Percentiles rank a stretch among this genome's conserved stretches.
phyloP scores from a whole-genome alignment of 2,888 invertebrate genomes.

The Eurois occulta region DNA sequence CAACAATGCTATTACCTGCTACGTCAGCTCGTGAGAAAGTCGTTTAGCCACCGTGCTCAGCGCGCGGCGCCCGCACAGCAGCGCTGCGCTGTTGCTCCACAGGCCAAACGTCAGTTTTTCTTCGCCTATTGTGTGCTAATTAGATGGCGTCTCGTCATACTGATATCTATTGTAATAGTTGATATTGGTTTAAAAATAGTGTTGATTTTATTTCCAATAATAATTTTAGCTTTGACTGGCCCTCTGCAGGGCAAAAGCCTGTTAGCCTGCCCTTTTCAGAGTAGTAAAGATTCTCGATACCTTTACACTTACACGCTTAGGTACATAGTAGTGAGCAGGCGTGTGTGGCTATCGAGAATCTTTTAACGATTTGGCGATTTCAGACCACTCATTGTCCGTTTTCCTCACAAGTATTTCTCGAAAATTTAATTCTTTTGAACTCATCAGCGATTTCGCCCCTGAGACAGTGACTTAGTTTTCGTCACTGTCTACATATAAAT shows the following conservation, averaged over 20 bases:
- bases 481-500: neutral
- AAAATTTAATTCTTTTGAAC: neutral
- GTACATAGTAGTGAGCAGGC: neutral
- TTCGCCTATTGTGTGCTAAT: conserved; percentile 74
- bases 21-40: conserved; percentile 60
- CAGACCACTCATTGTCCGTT: neutral
- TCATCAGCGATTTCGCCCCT: neutral
- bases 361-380: neutral
- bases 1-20: conserved; percentile 43
- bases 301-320: neutral
- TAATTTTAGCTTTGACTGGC: neutral
- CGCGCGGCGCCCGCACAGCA: conserved; percentile 21
- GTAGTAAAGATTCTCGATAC: neutral
- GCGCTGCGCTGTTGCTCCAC: conserved; percentile 31
- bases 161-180: conserved; percentile 17
- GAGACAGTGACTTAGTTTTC: neutral
- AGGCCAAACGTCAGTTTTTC: conserved; percentile 62
- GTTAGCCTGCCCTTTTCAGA: conserved; percentile 10
- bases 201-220: neutral
- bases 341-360: neutral
- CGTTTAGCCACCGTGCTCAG: conserved; percentile 15
- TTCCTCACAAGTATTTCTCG: neutral
- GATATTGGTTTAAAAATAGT: conserved; percentile 8
- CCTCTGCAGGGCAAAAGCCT: neutral
- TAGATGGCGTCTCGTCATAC: conserved; percentile 47